These are phyloP conservation scores for Marasmarcha lunaedactyla DNA, from an alignment of 2,888 invertebrate genomes.

Conservation along the genomic window DNA sequence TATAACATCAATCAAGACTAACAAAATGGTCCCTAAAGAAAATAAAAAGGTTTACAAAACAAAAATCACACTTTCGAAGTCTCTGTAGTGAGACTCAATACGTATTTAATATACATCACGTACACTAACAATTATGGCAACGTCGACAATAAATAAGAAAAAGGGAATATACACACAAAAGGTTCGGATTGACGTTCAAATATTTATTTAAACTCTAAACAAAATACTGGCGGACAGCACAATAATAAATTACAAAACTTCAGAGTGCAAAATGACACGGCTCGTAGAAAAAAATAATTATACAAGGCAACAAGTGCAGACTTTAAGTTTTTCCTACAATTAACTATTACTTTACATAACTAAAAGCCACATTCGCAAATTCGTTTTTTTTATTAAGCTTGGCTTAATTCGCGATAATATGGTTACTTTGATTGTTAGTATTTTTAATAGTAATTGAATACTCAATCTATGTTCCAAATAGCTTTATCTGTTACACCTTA, in stretches of 20 bases:
- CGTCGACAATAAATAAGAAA: conserved; percentile 67
- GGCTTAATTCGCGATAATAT: conserved; percentile 53
- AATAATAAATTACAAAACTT: conserved; percentile 43
- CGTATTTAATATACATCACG: conserved; percentile 60
- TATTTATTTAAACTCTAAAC: conserved; percentile 26
- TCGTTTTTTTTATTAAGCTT: conserved; percentile 52
- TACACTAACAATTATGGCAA: conserved; percentile 70
- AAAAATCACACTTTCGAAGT: conserved; percentile 51
- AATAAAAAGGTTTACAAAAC: conserved; percentile 44
- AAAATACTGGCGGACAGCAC: conserved; percentile 44
- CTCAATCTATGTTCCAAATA: conserved; percentile 22
- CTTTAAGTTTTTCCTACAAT: conserved; percentile 63
- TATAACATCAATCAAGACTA: conserved; percentile 32
- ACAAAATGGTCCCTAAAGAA: conserved; percentile 67
- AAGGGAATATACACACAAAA: conserved; percentile 45
- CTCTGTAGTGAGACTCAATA: conserved; percentile 51
- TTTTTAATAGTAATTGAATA: conserved; percentile 36
- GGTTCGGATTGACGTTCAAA: conserved; percentile 21
- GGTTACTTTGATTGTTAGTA: conserved; percentile 58
- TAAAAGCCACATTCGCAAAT: conserved; percentile 61
- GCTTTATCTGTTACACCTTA: conserved; percentile 13
- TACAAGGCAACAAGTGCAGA: conserved; percentile 71
- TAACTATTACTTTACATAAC: conserved; percentile 47
- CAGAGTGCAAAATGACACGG: conserved; percentile 44
- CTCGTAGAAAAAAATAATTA: conserved; percentile 47